Conservation (phyloP, 2,888 invertebrate genomes). For the Amblyteles armatorius region DNA sequence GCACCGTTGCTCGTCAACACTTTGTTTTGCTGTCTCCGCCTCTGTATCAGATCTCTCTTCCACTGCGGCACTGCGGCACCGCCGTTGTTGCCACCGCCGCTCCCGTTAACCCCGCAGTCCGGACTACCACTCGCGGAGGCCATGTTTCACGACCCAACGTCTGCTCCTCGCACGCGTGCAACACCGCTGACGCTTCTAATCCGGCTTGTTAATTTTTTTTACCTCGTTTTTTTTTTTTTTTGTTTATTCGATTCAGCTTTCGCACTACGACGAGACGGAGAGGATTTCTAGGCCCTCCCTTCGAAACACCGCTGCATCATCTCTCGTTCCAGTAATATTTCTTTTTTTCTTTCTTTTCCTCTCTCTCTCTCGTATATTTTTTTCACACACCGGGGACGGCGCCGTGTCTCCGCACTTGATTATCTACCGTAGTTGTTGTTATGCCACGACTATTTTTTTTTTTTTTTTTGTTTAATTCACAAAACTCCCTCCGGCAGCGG, state of each 20-base stretch:
- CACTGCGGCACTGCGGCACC: constrained; percentile 88
- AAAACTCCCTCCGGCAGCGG: neutral
- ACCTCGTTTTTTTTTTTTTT: neutral
- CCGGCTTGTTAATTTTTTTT: neutral
- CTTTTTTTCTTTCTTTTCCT: neutral
- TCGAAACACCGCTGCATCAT: constrained; percentile 32
- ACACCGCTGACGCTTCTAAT: constrained; percentile 2
- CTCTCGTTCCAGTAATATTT: neutral
- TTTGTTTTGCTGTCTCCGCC: constrained; percentile 87
- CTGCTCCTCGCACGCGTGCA: constrained; percentile 25
- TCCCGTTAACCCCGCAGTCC: constrained; percentile 54
- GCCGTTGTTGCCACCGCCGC: neutral
- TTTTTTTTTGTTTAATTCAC: neutral
- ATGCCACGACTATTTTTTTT: too few species aligned
- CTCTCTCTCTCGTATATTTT: neutral
- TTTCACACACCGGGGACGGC: too few species aligned
- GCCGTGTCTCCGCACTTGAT: too few species aligned
- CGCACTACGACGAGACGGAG: neutral
- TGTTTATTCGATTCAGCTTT: neutral
- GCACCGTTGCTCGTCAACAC: constrained; percentile 78
- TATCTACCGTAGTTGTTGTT: neutral
- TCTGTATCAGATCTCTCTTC: constrained; percentile 93
- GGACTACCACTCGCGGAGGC: constrained; percentile 64
- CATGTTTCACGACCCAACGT: constrained; percentile 56
- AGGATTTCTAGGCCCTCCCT: constrained; percentile 18